A percentile compares a stretch with the other conserved stretches of the same genome.
phyloP scores from a whole-genome alignment of 2,113 vertebrate species.

The Antechinus flavipes region DNA sequence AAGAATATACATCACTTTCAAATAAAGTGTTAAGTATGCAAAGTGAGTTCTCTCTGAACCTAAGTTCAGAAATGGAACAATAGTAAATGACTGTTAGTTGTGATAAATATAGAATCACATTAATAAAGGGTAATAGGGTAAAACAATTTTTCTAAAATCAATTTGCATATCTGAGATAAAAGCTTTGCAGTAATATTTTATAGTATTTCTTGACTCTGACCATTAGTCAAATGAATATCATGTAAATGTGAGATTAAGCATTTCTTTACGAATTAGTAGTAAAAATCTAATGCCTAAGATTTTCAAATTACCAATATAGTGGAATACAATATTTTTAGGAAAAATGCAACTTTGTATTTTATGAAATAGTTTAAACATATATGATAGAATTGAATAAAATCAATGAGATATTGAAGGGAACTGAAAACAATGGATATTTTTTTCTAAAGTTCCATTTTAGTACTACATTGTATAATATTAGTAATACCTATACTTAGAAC shows the following conservation, averaged over 20 bases:
- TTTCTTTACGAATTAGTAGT: constrained; percentile 54
- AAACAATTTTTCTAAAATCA: constrained; percentile 50
- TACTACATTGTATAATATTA: not conserved
- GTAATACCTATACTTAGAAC: not conserved
- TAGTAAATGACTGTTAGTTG: not conserved
- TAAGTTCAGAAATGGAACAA: constrained; percentile 55
- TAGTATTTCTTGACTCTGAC: constrained; percentile 44
- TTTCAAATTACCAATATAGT: constrained; percentile 14
- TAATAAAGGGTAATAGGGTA: constrained; percentile 31
- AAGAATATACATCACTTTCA: not conserved
- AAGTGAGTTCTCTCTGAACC: constrained; percentile 19
- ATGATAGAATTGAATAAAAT: constrained; percentile 35
- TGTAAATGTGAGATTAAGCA: constrained; percentile 34
- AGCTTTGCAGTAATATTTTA: constrained; percentile 49
- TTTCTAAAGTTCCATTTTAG: constrained; percentile 35
- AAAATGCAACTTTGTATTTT: constrained; percentile 42
- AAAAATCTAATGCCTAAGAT: constrained; percentile 58
- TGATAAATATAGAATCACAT: constrained; percentile 46
- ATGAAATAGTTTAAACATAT: constrained; percentile 39
- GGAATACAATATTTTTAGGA: constrained; percentile 24
- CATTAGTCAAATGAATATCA: constrained; percentile 52
- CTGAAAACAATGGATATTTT: constrained; percentile 22
- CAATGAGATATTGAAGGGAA: not conserved
- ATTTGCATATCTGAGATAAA: constrained; percentile 18
- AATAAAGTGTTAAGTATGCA: not conserved